Base-by-base conservation (phyloP, 2,113 vertebrate species). In the Takifugu flavidus region DNA sequence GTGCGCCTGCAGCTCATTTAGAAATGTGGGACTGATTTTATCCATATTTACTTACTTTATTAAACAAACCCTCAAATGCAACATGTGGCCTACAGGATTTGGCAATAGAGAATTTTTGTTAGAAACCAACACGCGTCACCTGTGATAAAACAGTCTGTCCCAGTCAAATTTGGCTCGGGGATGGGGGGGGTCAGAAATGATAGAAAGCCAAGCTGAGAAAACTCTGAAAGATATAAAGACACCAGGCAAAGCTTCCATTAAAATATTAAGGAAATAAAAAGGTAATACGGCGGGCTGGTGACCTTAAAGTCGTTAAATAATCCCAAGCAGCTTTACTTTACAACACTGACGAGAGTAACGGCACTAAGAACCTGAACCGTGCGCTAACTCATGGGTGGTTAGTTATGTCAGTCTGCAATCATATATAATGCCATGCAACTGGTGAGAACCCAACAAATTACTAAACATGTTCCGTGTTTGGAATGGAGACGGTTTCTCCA, bases 391-490 rank as follows among this genome's bases (percentile, higher is more conserved):
- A 91, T 87, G 78, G 87, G 85, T 78, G 28, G 58, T 86, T 86
- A 88, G 81, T 83, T 72, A 87, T 86, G 87, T 91, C 88, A 91
- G 90, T 92, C 89, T 92, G 91, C 89, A 88, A 76, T 91, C 88
- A 51, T 90, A 92, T 87, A 90, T 85, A 91, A 89, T 90, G 92
- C 90, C 94, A 95, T 94, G 94, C 94, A 95, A 92, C 90, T 87
- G 83, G 85, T 90, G 74, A 84, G 77, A 84, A 85, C 77, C 84
- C 79, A 90, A 86, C 70, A 75, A 68, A 75, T 83, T 56, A 39
- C 67, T 85, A 75, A 82, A 87, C 75, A 67, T 88, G 87, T 75
- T 80, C 79, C 74, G 78, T 75, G 60, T 79, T 84, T 85, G 80
- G 76, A 82, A 74, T 58, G 51, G 78, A 86, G 70, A 77, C 55